phyloP scores from a whole-genome alignment of 1,140 invertebrate species.

The Episyrphus balteatus region DNA sequence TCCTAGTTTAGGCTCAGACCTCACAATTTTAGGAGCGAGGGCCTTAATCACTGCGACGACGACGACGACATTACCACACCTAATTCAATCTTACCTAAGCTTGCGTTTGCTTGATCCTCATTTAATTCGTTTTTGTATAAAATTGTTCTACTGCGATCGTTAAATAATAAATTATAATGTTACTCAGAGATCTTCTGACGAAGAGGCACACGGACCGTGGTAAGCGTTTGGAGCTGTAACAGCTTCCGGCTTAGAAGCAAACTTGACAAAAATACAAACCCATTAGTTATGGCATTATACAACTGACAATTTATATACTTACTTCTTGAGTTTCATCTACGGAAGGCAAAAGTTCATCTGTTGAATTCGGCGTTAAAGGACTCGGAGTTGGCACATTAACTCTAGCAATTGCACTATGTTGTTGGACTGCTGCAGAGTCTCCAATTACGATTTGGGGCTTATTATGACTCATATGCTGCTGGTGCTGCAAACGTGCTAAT shows the following conservation, averaged over 20 bases:
- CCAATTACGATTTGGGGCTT: constrained; percentile 35
- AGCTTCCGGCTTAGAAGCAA: not conserved
- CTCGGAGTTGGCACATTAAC: constrained; percentile 51
- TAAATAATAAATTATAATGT: too few relatives aligned
- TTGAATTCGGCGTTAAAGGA: constrained; percentile 61
- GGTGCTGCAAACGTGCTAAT: constrained; percentile 47
- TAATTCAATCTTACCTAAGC: too few relatives aligned
- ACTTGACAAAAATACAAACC: too few relatives aligned
- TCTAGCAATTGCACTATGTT: constrained; percentile 23
- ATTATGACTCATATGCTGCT: constrained; percentile 30
- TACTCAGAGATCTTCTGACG: constrained; percentile 26
- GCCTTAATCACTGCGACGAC: too few relatives aligned
- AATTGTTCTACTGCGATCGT: too few relatives aligned
- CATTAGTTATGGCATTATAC: too few relatives aligned
- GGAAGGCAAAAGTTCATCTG: constrained; percentile 62
- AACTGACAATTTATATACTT: constrained; percentile 7
- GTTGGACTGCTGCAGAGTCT: constrained; percentile 16
- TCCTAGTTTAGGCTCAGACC: too few relatives aligned
- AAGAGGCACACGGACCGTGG: constrained; percentile 33
- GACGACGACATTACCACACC: too few relatives aligned
- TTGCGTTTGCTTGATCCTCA: too few relatives aligned
- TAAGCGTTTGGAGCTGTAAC: constrained; percentile 13
- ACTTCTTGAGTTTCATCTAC: constrained; percentile 64
- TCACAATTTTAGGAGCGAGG: too few relatives aligned
- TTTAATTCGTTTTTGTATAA: too few relatives aligned